Percentiles rank a stretch among this genome's conserved stretches.
Conservation (phyloP, 1,140 invertebrate genomes). For the Chionoecetes opilio region DNA sequence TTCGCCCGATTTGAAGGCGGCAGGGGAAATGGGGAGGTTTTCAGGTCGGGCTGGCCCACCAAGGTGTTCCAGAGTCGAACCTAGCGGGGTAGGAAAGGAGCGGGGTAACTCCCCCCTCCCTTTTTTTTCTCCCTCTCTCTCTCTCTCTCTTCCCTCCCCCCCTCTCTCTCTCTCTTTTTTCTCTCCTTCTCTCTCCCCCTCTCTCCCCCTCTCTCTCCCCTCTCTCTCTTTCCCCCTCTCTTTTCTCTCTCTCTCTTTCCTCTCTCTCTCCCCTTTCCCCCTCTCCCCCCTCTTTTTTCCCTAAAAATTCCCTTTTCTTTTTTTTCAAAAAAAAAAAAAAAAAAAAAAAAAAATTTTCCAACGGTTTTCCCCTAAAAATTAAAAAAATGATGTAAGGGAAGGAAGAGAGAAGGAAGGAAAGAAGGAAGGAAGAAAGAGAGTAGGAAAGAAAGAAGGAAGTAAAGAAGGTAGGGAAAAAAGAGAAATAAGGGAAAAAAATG, state of each 20-base stretch:
- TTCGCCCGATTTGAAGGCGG: too few species aligned
- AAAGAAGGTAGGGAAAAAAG: not conserved
- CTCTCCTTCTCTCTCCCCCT: not conserved
- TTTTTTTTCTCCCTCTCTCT: too few species aligned
- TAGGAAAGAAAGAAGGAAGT: not conserved
- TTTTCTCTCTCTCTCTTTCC: not conserved
- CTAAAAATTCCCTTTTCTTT: too few species aligned
- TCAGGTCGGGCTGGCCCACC: too few species aligned
- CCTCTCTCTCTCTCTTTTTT: not conserved
- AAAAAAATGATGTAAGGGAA: not conserved
- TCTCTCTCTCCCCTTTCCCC: not conserved
- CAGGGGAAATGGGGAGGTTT: too few species aligned
- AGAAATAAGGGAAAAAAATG: not conserved
- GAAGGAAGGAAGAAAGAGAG: not conserved
- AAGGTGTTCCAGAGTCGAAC: too few species aligned
- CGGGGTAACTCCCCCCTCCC: too few species aligned
- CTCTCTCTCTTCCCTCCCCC: too few species aligned
- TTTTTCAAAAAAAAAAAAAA: not conserved
- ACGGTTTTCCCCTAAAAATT: too few species aligned
- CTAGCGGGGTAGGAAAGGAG: too few species aligned
- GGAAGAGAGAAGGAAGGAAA: not conserved
- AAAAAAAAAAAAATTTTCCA: not conserved
- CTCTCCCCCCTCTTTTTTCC: not conserved
- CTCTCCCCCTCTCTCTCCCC: not conserved
- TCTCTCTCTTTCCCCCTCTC: not conserved